Base-by-base conservation (phyloP, 2,113 vertebrate genomes). In the Melanotaenia duboulayi region DNA sequence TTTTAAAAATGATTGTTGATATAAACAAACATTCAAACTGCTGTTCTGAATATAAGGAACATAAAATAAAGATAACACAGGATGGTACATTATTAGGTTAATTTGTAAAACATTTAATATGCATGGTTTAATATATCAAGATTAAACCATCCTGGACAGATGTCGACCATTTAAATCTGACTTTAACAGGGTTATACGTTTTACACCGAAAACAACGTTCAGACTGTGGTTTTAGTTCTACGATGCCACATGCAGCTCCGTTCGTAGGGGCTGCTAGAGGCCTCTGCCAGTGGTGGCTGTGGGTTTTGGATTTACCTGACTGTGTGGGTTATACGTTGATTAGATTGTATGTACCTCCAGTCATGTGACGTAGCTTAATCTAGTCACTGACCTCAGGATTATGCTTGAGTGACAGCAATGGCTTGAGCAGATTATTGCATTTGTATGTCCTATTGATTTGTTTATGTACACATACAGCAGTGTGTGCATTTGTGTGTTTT, bases 331-430 rank as follows among this genome's bases (percentile, higher is more conserved):
- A 9, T 9, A 9, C 32, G 5, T 40, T 71, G 74, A 78, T 79
- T 51, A 62, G 42, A 46, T 50, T 59, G 73, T 78, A 56, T 83
- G 74, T 50, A 73, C 65, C 65, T 59, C 4, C 12, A 17, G 68
- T 81, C 86, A 87, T 49, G 69, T 87, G 78, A 81, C 28, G 19
- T 55, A 81, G 81, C 81, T 89, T 81, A 82, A 77, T 57, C 73
- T 71, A 58, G 52, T 87, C 55, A 88, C 76, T 23, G 70, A 80
- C 63, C 76, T 50, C 8, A 1, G 84, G 87, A 90, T 89, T 90
- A 87, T 48, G 14, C 37, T 51, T 56, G 40, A 37, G 49, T 52
- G 49, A 79, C 51, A 76, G 76, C 67, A 82, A 76, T 70, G 40
- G 44, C 48, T 55, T 76, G 61, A 76, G 50, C 14, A 20, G 87